Conservation (phyloP, 2,113 vertebrate genomes). For the Bos javanicus region DNA sequence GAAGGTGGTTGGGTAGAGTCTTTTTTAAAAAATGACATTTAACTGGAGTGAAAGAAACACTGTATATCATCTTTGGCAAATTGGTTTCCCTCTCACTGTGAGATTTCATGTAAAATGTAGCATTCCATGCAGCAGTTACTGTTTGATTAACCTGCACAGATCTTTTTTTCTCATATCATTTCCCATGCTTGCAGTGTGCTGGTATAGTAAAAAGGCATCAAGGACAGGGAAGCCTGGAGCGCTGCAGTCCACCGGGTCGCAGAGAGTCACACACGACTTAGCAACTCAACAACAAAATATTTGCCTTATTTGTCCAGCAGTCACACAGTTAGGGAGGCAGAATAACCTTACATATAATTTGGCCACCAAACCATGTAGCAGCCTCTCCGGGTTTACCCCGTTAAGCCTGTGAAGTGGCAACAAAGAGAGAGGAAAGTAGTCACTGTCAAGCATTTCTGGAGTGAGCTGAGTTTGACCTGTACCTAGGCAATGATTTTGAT, state of each 20-base stretch:
- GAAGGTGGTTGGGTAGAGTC: neutral
- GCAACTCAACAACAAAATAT: neutral
- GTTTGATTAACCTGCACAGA: slow-evolving; percentile 8
- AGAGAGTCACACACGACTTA: neutral
- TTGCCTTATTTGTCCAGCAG: neutral
- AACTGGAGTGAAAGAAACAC: slow-evolving; percentile 22
- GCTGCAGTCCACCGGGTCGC: neutral
- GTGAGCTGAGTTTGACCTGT: neutral
- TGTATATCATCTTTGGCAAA: neutral
- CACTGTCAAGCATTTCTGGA: neutral
- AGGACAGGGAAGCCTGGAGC: neutral
- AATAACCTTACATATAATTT: neutral
- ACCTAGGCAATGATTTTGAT: slow-evolving; percentile 21
- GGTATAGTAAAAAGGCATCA: neutral
- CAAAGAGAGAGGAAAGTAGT: neutral
- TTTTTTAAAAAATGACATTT: neutral
- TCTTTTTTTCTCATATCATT: neutral
- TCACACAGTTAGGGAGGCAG: neutral
- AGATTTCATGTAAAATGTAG: slow-evolving; percentile 24
- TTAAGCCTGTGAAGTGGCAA: slow-evolving; percentile 3
- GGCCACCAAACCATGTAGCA: neutral
- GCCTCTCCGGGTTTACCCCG: neutral
- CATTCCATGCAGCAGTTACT: slow-evolving; percentile 9
- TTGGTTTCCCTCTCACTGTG: neutral
- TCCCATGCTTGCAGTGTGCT: neutral